Evolutionary conservation across 2,888 invertebrate species (phyloP).

Genomic region (Sylvicola fuscatus): DNA sequence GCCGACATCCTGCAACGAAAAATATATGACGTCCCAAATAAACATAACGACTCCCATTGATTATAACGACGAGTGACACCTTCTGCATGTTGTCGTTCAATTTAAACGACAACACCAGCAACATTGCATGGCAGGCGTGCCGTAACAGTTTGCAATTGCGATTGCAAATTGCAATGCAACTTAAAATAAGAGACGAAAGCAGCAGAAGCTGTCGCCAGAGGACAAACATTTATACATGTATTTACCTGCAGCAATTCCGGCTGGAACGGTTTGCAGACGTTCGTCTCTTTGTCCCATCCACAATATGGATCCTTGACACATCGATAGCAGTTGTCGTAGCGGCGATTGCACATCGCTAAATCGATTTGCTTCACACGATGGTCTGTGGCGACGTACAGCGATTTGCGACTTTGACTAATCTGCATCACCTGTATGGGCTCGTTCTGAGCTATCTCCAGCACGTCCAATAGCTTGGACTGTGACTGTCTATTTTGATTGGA

Average conservation of each 20-base stretch:
- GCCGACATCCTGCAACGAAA: slow-evolving; percentile 65
- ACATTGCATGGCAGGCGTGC: too few species aligned
- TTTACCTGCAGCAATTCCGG: slow-evolving; percentile 41
- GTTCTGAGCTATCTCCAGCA: slow-evolving; percentile 76
- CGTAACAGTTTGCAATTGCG: too few species aligned
- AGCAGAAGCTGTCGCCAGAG: too few species aligned
- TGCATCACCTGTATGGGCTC: slow-evolving; percentile 79
- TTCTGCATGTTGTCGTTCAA: too few species aligned
- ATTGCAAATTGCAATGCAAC: too few species aligned
- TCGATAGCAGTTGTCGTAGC: slow-evolving; percentile 79
- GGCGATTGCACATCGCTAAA: slow-evolving; percentile 69
- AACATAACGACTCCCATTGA: too few species aligned
- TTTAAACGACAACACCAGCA: too few species aligned
- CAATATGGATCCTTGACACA: slow-evolving; percentile 93
- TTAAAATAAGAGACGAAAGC: too few species aligned
- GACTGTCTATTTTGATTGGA: slow-evolving; percentile 49
- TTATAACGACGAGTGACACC: too few species aligned
- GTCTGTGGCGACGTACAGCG: slow-evolving; percentile 78
- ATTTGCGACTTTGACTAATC: slow-evolving; percentile 68
- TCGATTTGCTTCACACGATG: slow-evolving; percentile 74
- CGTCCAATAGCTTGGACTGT: slow-evolving; percentile 69
- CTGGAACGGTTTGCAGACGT: slow-evolving; percentile 69
- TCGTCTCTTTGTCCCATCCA: slow-evolving; percentile 84
- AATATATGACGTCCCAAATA: too few species aligned
- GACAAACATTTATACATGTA: slow-evolving; percentile 8